Percentiles rank a stretch among this genome's conserved stretches.
phyloP scores from a whole-genome alignment of 2,888 invertebrate species.

The Dolomedes plantarius region DNA sequence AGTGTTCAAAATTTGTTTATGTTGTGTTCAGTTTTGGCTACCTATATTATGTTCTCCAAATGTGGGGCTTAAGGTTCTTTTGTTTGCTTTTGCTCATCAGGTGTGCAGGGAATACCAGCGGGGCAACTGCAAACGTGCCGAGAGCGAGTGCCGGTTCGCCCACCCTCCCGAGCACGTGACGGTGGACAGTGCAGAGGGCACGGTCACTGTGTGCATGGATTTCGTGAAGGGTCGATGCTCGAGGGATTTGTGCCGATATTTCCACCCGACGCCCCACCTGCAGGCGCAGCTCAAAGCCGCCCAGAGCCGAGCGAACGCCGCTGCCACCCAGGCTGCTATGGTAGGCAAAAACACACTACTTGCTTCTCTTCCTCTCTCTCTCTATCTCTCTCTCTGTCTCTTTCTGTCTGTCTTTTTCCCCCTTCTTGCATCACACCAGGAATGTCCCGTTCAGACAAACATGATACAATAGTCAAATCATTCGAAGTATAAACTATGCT shows the following conservation, averaged over 20 bases:
- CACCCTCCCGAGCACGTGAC: constrained; percentile 97
- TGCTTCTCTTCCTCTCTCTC: constrained; percentile 44
- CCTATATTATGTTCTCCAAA: constrained; percentile 21
- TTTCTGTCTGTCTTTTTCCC: constrained; percentile 23
- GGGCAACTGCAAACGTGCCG: constrained; percentile 98
- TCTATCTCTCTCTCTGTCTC: constrained; percentile 21
- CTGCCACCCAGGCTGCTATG: constrained; percentile 76
- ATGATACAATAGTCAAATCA: not conserved
- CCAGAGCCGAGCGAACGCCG: constrained; percentile 81
- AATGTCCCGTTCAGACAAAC: not conserved
- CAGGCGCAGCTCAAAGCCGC: constrained; percentile 98
- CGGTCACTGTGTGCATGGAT: constrained; percentile 99
- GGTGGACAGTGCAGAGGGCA: constrained; percentile 95
- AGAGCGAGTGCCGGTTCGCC: constrained; percentile 98
- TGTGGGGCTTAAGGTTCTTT: constrained; percentile 47
- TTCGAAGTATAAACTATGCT: too few species aligned
- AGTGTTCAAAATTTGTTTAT: not conserved
- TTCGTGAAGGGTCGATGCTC: constrained; percentile 99
- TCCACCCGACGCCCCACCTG: constrained; percentile 99
- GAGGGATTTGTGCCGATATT: constrained; percentile 99
- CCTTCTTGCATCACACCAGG: too few species aligned
- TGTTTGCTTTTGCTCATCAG: constrained; percentile 75
- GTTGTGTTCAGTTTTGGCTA: constrained; percentile 5
- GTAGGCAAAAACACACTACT: constrained; percentile 74
- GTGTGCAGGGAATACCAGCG: constrained; percentile 97